Base-by-base conservation (phyloP, 2,888 invertebrate genomes). In the Aporophyla nigra region DNA sequence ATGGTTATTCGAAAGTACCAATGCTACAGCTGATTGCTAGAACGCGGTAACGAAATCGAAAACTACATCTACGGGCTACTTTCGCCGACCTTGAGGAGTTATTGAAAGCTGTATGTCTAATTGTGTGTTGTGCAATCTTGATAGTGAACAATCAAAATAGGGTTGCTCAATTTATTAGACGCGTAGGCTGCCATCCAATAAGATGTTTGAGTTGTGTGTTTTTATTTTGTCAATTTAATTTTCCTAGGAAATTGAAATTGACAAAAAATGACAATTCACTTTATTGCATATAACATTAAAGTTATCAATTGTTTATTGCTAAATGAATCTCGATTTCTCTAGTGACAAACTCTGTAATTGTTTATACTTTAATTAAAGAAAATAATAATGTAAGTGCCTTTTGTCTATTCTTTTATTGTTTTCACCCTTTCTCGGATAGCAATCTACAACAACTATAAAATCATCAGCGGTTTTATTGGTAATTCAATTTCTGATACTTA, bases 81-180 rank as follows among this genome's bases (percentile, higher is more conserved):
- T 94, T 94, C 94, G 88, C 89, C 84, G 93, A 92, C 94, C 94
- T 94, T 94, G 93, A 80, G 85, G 82, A 84, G 86, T 86, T 89
- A 91, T 92, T 91, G 91, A 91, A 86, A 90, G 89, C 86, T 90
- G 89, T 91, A 89, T 91, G 87, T 92, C 89, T 93, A 93, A 93
- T 93, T 92, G 92, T 86, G 74, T 76, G 87, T 94, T 93, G 91
- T 89, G 92, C 90, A 94, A 94, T 81, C 76, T 83, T 85, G 85
- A 86, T 87, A 90, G 85, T 82, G 91, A 91, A 93, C 93, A 93
- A 92, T 93, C 93, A 91, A 91, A 91, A 88, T 82, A 87, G 86
- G 88, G 89, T 93, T 94, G 90, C 91, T 90, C 88, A 93, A 94
- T 93, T 73, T 80, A 63, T 76, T 74, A 74, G 58, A 68, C 27